phyloP scores from a whole-genome alignment of 2,888 invertebrate genomes.

The Melanargia galathea region DNA sequence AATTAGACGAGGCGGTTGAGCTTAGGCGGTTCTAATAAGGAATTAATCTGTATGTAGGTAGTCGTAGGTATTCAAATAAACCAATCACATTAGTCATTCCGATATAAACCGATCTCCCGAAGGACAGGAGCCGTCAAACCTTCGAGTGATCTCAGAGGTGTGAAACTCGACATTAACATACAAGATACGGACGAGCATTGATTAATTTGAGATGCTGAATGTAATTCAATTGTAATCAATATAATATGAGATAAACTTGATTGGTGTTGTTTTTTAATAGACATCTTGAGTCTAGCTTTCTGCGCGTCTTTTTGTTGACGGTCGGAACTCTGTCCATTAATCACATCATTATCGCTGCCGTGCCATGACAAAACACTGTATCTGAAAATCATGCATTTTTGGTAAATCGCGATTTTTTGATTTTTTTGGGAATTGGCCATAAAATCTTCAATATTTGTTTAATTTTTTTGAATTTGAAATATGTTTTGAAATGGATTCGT shows the following conservation, averaged over 20 bases:
- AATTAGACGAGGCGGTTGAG: neutral
- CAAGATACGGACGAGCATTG: slow-evolving; percentile 27
- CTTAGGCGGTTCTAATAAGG: neutral
- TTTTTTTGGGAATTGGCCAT: too few species aligned
- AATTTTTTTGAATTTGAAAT: too few species aligned
- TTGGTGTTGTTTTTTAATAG: slow-evolving; percentile 15
- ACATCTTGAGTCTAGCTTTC: neutral
- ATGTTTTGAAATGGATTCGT: too few species aligned
- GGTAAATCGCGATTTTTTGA: too few species aligned
- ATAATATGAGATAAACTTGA: slow-evolving; percentile 26
- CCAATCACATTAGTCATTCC: slow-evolving; percentile 18
- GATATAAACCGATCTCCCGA: slow-evolving; percentile 10
- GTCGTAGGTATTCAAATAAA: slow-evolving; percentile 2
- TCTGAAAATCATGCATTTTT: too few species aligned
- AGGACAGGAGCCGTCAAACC: slow-evolving; percentile 20
- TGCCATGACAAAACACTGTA: too few species aligned
- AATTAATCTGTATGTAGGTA: neutral
- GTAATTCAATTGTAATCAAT: slow-evolving; percentile 32
- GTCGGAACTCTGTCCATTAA: neutral
- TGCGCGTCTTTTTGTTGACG: neutral
- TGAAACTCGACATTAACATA: slow-evolving; percentile 26
- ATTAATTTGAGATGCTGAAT: slow-evolving; percentile 21
- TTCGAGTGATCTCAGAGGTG: slow-evolving; percentile 23
- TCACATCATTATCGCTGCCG: too few species aligned
- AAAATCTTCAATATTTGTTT: too few species aligned